Evolutionary conservation across 2,113 vertebrate species (phyloP).

Genomic region (Panurus biarmicus): DNA sequence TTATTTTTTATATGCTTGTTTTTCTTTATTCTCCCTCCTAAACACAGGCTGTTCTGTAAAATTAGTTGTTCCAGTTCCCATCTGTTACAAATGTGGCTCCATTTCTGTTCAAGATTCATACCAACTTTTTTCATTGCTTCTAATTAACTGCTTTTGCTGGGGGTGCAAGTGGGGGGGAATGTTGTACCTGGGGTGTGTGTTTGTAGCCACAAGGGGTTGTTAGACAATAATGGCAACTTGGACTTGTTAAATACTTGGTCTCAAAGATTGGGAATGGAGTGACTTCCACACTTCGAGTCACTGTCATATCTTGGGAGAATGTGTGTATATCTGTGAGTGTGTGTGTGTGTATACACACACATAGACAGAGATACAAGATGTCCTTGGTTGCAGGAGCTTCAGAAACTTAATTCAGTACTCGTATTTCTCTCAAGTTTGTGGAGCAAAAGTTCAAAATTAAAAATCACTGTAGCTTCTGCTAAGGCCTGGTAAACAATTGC

Average conservation of each 20-base stretch:
- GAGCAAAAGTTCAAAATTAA: not conserved
- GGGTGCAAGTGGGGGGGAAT: accelerated
- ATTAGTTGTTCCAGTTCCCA: not conserved
- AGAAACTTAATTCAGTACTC: not conserved
- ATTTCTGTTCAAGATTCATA: not conserved
- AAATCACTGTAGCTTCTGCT: not conserved
- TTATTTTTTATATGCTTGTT: not conserved
- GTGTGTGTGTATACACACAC: accelerated
- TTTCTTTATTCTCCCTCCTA: not conserved
- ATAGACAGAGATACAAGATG: not conserved
- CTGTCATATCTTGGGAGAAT: not conserved
- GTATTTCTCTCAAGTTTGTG: not conserved
- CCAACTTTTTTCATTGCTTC: not conserved
- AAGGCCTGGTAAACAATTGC: not conserved
- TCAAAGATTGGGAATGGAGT: not conserved
- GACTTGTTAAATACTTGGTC: not conserved
- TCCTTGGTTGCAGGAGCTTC: not conserved
- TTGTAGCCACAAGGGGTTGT: not conserved
- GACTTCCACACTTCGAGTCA: not conserved
- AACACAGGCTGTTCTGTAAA: not conserved
- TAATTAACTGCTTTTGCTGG: not conserved
- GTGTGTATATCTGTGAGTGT: not conserved
- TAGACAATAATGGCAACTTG: not conserved
- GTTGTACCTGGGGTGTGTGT: not conserved
- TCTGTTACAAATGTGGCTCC: not conserved